Percentiles rank a stretch among this genome's conserved stretches.
These are phyloP conservation scores for Drosophila paracracens DNA, from an alignment of 2,888 invertebrate genomes.

Conservation along the genomic window DNA sequence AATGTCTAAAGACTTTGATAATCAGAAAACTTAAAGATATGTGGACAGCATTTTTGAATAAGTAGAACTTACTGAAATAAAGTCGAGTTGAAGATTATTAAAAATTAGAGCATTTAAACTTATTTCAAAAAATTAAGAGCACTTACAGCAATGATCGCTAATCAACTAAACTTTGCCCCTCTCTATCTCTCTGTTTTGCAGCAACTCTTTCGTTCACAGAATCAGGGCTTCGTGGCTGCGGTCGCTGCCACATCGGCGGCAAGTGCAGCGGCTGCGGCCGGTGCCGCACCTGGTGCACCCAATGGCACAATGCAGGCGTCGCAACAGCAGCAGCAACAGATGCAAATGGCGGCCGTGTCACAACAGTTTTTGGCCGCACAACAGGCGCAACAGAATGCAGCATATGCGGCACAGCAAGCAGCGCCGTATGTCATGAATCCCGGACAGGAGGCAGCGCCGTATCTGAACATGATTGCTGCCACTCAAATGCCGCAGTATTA, in stretches of 20 bases:
- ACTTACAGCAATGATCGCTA: slow-evolving; percentile 14
- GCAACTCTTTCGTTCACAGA: slow-evolving; percentile 96
- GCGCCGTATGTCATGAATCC: slow-evolving; percentile 95
- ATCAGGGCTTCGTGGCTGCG: slow-evolving; percentile 88
- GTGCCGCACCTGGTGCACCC: slow-evolving; percentile 86
- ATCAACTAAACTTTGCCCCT: neutral
- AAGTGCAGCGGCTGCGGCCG: slow-evolving; percentile 83
- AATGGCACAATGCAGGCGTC: slow-evolving; percentile 89
- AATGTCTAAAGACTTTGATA: neutral
- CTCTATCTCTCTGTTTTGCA: slow-evolving; percentile 82
- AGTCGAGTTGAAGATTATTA: neutral
- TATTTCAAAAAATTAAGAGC: slow-evolving; percentile 1
- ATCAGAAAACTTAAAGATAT: neutral
- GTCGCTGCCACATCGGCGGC: slow-evolving; percentile 86
- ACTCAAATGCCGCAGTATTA: slow-evolving; percentile 94
- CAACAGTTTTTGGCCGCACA: slow-evolving; percentile 91
- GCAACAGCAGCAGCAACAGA: slow-evolving; percentile 87
- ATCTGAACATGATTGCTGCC: slow-evolving; percentile 93
- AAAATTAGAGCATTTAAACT: neutral
- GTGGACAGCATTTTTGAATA: neutral
- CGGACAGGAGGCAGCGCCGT: slow-evolving; percentile 90
- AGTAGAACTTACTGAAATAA: neutral
- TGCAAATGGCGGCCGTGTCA: slow-evolving; percentile 89
- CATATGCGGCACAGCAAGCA: slow-evolving; percentile 88
- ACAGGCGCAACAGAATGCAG: slow-evolving; percentile 90